Base-by-base conservation (phyloP, 2,797 vertebrate species). In the Clarias platycephalus region DNA sequence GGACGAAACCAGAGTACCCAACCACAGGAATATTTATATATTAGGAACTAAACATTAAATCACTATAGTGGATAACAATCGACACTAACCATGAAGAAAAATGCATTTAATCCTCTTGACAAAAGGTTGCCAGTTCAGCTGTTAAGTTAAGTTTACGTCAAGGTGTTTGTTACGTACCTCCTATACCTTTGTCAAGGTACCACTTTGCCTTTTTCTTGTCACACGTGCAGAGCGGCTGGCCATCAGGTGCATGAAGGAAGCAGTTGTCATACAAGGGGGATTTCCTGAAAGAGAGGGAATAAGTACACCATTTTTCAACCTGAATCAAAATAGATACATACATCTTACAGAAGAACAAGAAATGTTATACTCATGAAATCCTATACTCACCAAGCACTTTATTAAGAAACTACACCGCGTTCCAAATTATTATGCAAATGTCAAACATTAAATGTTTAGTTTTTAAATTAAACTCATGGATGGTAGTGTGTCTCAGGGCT, bases 141-240 rank as follows among this genome's bases (percentile, higher is more conserved):
- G 16, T 24, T 9, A 2, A 4, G 34, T 15, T 1, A 82, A 37
- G n/a, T 40, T 64, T 9, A 53, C 26, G 5, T 31, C 62, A 68
- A 18, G 9, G 6, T 26, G 4, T 12, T 57, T 64, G 16, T 44
- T 9, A 75, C 89, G 80, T 89, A 99, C 98, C 98, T 96, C 97
- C 98, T 82, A 99, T 99, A 84, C 97, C 97, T 94, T 99, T 99
- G 89, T 98, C 96, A 85, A 99, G 93, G 91, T 99, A 99, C 98
- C 98, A 99, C 87, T 97, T 97, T 88, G 98, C 98, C 90, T 99
- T 99, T 93, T 98, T 99, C 92, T 97, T 96, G 93, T 99, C 98
- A 82, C 98, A 99, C 34, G 98, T 99, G 85, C 98, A 99, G 66
- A 99, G 95, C 0, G 97, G 98, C 88, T 99, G 97, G 58, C 96